Percentiles rank a stretch among this genome's conserved stretches.
Conservation (phyloP, 2,797 vertebrate species). For the Pseudotriccus pelzelni region DNA sequence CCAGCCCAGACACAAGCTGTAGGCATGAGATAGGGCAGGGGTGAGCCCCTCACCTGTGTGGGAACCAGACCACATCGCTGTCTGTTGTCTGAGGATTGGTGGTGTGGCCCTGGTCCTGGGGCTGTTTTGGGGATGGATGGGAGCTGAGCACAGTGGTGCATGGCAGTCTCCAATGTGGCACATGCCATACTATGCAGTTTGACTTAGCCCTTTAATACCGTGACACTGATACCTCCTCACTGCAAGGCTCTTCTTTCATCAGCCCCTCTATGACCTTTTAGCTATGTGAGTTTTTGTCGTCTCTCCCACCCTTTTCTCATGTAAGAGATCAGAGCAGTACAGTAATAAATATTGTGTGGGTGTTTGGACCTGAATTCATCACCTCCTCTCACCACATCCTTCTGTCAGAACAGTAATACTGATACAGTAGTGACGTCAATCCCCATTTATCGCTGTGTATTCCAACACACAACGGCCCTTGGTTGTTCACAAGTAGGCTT, state of each 20-base stretch:
- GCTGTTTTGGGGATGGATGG: neutral
- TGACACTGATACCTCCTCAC: neutral
- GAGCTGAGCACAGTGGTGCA: neutral
- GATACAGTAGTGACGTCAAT: constrained; percentile 58
- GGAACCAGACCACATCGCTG: neutral
- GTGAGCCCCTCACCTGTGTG: neutral
- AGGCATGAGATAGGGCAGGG: neutral
- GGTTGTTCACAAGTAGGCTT: neutral
- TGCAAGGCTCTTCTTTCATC: neutral
- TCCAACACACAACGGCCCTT: neutral
- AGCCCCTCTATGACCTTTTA: constrained; percentile 25
- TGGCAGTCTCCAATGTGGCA: neutral
- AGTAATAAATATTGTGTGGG: constrained; percentile 45
- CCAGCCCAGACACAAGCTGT: neutral
- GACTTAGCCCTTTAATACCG: neutral
- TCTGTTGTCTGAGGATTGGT: neutral
- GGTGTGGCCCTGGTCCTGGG: neutral
- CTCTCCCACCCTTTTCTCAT: constrained; percentile 59
- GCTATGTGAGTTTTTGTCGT: neutral
- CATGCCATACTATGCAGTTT: rapidly evolving
- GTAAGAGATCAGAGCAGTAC: neutral
- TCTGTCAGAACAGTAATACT: constrained; percentile 38
- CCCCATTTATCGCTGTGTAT: neutral
- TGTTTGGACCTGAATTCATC: neutral
- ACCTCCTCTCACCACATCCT: constrained; percentile 68